phyloP scores from a whole-genome alignment of 2,797 vertebrate species.

The Manis crassicaudata region DNA sequence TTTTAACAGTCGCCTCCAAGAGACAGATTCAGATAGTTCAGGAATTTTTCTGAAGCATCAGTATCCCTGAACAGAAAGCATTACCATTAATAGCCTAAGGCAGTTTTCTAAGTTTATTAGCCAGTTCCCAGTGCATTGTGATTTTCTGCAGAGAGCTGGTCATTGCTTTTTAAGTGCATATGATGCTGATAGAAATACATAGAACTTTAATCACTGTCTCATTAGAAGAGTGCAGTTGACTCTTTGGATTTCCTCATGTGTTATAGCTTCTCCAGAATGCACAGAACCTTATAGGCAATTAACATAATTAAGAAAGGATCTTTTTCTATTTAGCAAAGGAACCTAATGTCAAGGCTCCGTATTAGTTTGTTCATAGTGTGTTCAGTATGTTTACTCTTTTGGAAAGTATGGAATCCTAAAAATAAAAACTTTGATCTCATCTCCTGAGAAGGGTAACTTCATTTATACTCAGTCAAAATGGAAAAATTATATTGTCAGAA shows the following conservation, averaged over 20 bases:
- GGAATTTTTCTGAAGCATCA: neutral
- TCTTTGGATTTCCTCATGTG: neutral
- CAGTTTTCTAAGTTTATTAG: neutral
- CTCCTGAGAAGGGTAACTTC: neutral
- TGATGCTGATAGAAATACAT: neutral
- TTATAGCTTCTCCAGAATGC: neutral
- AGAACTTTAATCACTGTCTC: neutral
- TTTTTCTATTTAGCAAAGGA: conserved; percentile 30
- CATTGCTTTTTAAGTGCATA: neutral
- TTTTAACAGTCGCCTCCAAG: neutral
- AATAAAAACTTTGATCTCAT: conserved; percentile 45
- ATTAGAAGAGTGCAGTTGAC: neutral
- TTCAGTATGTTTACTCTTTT: neutral
- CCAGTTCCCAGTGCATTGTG: neutral
- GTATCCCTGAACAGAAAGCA: neutral
- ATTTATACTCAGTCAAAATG: neutral
- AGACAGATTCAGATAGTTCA: neutral
- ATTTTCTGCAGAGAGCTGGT: neutral
- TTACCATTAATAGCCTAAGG: neutral
- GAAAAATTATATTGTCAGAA: conserved; percentile 14
- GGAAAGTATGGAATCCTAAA: conserved; percentile 1
- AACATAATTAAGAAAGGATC: neutral
- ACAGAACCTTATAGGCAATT: neutral
- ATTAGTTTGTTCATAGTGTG: neutral
- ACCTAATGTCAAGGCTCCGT: neutral